Evolutionary conservation across 2,888 invertebrate genomes (phyloP).

Genomic region (Pseudococcus longispinus): DNA sequence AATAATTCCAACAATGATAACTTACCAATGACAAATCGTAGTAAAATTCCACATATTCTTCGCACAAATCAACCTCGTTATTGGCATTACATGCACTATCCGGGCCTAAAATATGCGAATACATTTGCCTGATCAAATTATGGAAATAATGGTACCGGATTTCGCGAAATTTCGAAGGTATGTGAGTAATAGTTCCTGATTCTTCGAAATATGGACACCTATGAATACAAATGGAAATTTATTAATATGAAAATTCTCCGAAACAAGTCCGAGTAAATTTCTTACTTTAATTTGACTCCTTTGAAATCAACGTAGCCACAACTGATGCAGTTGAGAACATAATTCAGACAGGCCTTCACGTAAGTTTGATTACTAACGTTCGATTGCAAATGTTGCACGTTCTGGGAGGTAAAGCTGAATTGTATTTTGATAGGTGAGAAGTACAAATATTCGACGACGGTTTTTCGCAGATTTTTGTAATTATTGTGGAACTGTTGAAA

Average conservation of each 20-base stretch:
- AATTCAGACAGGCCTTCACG: slow-evolving; percentile 7
- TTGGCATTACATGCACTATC: slow-evolving; percentile 81
- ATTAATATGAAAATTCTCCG: neutral
- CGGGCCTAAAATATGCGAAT: slow-evolving; percentile 77
- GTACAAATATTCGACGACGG: slow-evolving; percentile 68
- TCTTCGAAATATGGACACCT: slow-evolving; percentile 75
- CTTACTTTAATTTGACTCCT: slow-evolving; percentile 40
- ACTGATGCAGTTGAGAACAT: slow-evolving; percentile 25
- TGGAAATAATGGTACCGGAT: slow-evolving; percentile 73
- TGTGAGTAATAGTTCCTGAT: slow-evolving; percentile 65
- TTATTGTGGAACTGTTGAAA: slow-evolving; percentile 27
- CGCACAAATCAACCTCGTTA: slow-evolving; percentile 62
- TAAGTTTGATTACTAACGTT: slow-evolving; percentile 60
- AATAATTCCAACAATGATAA: neutral
- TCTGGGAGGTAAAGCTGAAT: slow-evolving; percentile 67
- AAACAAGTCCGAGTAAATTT: neutral
- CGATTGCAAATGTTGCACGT: slow-evolving; percentile 60
- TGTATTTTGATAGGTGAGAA: slow-evolving; percentile 69
- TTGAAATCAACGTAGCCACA: slow-evolving; percentile 35
- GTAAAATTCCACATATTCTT: slow-evolving; percentile 46
- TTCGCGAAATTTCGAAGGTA: slow-evolving; percentile 66
- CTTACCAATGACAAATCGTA: slow-evolving; percentile 44
- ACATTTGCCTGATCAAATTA: slow-evolving; percentile 80
- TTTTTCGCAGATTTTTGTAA: slow-evolving; percentile 7
- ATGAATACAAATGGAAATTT: neutral